Evolutionary conservation across 2,888 invertebrate genomes (phyloP).

Genomic region (Drosophila algonquin): DNA sequence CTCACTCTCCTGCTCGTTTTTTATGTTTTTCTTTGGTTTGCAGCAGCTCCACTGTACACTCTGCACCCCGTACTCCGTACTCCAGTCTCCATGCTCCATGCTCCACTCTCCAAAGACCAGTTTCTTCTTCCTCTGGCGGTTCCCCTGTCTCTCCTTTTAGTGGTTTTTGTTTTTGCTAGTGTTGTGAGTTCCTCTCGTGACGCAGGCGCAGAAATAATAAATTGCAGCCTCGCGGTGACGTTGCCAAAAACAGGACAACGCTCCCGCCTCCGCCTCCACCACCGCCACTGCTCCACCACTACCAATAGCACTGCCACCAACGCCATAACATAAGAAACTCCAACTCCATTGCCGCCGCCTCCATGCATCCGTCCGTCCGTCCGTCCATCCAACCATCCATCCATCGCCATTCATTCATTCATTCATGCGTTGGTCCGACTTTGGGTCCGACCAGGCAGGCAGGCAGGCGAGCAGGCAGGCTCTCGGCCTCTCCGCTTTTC

Average conservation of each 20-base stretch:
- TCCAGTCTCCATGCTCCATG: neutral
- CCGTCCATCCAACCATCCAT: conserved; percentile 25
- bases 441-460: conserved; percentile 32
- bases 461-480: neutral
- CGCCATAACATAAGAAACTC: neutral
- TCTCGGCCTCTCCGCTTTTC: neutral
- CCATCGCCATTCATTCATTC: conserved; percentile 65
- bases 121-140: conserved; percentile 23
- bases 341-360: conserved; percentile 27
- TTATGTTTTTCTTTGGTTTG: conserved; percentile 36
- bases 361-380: conserved; percentile 44
- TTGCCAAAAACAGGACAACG: conserved; percentile 75
- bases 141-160: neutral
- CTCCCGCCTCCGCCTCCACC: conserved; percentile 24
- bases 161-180: conserved; percentile 28
- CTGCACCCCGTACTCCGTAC: too few species aligned
- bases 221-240: conserved; percentile 69
- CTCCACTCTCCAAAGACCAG: conserved; percentile 37
- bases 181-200: conserved; percentile 60
- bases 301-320: conserved; percentile 28
- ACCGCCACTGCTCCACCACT: conserved; percentile 37
- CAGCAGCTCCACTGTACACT: neutral
- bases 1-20: conserved; percentile 47
- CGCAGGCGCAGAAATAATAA: conserved; percentile 69
- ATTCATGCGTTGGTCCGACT: conserved; percentile 52